A percentile compares a stretch with the other conserved stretches of the same genome.
These are phyloP conservation scores for Telmatochromis sp. DNA, from an alignment of 2,113 vertebrate genomes.

Conservation along the genomic window DNA sequence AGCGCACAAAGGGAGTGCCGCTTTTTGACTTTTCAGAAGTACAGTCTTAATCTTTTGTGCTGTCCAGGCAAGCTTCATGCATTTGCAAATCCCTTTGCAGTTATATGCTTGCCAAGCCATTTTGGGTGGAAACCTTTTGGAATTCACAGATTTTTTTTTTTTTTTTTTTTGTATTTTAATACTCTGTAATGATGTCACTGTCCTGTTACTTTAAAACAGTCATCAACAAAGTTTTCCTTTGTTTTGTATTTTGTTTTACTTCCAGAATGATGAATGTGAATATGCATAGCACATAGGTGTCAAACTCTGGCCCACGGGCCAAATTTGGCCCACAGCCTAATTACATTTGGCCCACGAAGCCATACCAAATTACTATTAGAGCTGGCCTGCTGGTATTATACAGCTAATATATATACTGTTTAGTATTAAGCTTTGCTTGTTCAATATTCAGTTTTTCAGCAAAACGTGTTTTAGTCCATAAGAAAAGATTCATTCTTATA, in stretches of 20 bases:
- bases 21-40: background rate
- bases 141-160: background rate
- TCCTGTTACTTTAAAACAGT: background rate
- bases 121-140: background rate
- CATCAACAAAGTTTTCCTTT: background rate
- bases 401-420: no score
- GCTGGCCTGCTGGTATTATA: no score
- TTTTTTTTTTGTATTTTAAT: background rate
- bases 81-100: background rate
- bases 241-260: background rate
- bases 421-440: no score
- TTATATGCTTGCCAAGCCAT: background rate
- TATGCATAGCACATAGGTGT: background rate
- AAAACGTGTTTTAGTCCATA: no score
- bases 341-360: no score
- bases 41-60: background rate
- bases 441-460: no score
- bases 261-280: background rate
- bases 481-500: no score
- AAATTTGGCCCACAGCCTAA: no score
- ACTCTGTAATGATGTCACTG: background rate
- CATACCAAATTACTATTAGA: no score
- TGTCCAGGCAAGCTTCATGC: background rate
- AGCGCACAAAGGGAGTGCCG: background rate
- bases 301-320: no score